Percentiles rank a stretch among this genome's conserved stretches.
phyloP scores from a whole-genome alignment of 2,888 invertebrate genomes.

The Schrankia costaestrigalis region DNA sequence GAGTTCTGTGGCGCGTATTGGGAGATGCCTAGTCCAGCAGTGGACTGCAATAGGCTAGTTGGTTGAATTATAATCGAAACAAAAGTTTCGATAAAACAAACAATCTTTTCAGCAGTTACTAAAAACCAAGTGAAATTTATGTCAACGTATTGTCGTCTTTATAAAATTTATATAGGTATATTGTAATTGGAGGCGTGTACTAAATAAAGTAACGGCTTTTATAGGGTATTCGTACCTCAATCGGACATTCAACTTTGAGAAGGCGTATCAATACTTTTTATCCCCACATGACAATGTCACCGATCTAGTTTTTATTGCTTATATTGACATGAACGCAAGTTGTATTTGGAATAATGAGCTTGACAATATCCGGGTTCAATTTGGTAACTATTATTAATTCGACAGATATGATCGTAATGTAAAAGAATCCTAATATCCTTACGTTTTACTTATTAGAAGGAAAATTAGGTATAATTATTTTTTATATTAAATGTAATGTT shows the following conservation, averaged over 20 bases:
- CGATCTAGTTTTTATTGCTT: slow-evolving; percentile 47
- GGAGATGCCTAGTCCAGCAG: no score
- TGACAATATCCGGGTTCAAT: slow-evolving; percentile 23
- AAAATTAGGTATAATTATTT: no score
- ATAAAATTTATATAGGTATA: slow-evolving; percentile 11
- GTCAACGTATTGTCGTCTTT: slow-evolving; percentile 7
- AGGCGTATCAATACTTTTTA: slow-evolving; percentile 51
- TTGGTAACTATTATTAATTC: no score
- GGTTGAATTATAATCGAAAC: no score
- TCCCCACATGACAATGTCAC: slow-evolving; percentile 31
- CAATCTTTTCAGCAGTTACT: no score
- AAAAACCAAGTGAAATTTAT: slow-evolving; percentile 23
- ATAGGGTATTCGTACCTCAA: slow-evolving; percentile 28
- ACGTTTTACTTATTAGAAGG: no score
- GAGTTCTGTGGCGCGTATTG: no score
- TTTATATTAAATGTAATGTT: no score
- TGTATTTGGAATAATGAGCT: slow-evolving; percentile 13
- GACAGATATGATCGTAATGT: no score
- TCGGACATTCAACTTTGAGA: slow-evolving; percentile 54
- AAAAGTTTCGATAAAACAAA: no score
- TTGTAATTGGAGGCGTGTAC: slow-evolving; percentile 25
- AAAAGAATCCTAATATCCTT: no score
- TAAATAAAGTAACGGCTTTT: slow-evolving; percentile 35
- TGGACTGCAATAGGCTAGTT: no score
- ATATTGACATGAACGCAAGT: slow-evolving; percentile 17